phyloP scores from a whole-genome alignment of 2,888 invertebrate genomes.

The Oscheius myriophilus region DNA sequence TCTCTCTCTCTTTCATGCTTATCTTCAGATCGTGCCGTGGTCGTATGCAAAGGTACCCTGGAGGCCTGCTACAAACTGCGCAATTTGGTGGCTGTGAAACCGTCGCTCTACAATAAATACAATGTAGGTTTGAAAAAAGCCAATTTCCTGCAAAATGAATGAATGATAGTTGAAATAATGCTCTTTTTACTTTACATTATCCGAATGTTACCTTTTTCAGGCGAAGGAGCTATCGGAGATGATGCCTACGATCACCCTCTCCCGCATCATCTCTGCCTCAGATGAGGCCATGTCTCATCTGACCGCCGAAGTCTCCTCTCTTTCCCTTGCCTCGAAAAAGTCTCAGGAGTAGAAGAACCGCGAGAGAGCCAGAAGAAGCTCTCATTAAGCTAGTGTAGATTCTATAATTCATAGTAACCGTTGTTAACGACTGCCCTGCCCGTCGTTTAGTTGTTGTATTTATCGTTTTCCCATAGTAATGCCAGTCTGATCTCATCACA shows the following conservation, averaged over 20 bases:
- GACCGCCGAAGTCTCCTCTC: too few relatives aligned
- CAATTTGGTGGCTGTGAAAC: conserved; percentile 19
- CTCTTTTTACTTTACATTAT: neutral
- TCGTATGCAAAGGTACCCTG: conserved; percentile 43
- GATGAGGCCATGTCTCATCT: neutral
- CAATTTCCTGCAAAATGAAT: too few relatives aligned
- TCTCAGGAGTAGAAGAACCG: too few relatives aligned
- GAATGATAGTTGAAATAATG: too few relatives aligned
- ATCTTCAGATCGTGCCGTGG: conserved; percentile 39
- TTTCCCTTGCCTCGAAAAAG: too few relatives aligned
- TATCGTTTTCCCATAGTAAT: too few relatives aligned
- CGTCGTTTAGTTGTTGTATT: too few relatives aligned
- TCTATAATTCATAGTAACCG: too few relatives aligned
- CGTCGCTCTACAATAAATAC: conserved; percentile 1
- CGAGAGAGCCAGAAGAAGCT: too few relatives aligned
- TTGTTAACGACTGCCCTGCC: too few relatives aligned
- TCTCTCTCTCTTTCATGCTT: neutral
- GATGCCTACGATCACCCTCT: conserved; percentile 16
- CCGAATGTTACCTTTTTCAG: neutral
- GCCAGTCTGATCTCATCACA: too few relatives aligned
- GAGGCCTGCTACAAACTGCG: conserved; percentile 45
- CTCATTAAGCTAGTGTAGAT: too few relatives aligned
- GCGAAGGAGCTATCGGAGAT: conserved; percentile 26
- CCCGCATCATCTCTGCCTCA: conserved; percentile 16
- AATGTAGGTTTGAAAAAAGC: neutral